These are phyloP conservation scores for Cataglyphis albicans DNA, from an alignment of 2,888 invertebrate species.

Conservation along the genomic window DNA sequence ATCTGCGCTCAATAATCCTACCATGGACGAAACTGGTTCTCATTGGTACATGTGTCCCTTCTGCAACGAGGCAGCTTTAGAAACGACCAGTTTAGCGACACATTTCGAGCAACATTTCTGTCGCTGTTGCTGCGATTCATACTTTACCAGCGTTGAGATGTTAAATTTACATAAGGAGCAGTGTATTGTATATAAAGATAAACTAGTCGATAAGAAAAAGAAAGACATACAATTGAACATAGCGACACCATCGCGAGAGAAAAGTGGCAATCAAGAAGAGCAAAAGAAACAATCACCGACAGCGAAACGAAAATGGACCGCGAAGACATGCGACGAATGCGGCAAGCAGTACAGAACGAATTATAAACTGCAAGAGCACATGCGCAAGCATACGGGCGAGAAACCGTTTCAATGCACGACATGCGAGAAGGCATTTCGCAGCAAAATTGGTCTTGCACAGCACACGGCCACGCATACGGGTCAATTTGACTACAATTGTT, in stretches of 20 bases:
- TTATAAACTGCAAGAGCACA: conserved; percentile 88
- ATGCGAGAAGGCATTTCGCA: conserved; percentile 88
- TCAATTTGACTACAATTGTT: conserved; percentile 88
- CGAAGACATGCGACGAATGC: conserved; percentile 87
- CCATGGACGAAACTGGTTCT: conserved; percentile 81
- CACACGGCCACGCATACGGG: conserved; percentile 89
- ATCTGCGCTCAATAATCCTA: conserved; percentile 80
- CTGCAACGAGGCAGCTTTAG: conserved; percentile 83
- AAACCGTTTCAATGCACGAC: conserved; percentile 88
- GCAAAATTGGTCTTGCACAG: conserved; percentile 88
- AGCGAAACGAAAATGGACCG: conserved; percentile 84
- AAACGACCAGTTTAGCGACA: conserved; percentile 78
- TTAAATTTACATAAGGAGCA: conserved; percentile 82
- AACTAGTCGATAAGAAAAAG: conserved; percentile 60
- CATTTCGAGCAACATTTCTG: conserved; percentile 84
- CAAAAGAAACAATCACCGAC: conserved; percentile 79
- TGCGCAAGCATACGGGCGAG: conserved; percentile 89
- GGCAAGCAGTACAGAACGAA: conserved; percentile 88
- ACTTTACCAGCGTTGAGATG: conserved; percentile 86
- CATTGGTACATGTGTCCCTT: conserved; percentile 85
- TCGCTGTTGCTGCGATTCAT: conserved; percentile 85
- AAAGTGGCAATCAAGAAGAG: conserved; percentile 59
- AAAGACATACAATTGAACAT: conserved; percentile 55
- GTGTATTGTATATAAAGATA: conserved; percentile 74
- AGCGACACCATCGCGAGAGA: conserved; percentile 18